Evolutionary conservation across 2,888 invertebrate species (phyloP).

Genomic region (Ferrisia virgata): DNA sequence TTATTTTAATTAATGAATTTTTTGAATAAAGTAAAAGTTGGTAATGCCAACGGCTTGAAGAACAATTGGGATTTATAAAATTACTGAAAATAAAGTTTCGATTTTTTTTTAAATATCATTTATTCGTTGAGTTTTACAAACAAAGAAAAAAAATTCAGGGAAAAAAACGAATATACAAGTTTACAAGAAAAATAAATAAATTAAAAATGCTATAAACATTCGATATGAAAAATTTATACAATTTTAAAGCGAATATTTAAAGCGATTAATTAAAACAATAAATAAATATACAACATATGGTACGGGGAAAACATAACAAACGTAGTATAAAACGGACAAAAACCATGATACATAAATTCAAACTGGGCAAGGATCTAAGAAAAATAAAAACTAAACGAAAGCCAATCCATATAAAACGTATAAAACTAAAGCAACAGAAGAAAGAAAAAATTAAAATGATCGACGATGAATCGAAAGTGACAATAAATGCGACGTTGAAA

Average conservation of each 20-base stretch:
- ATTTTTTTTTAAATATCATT: neutral
- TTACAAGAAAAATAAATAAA: neutral
- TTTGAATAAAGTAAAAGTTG: no score
- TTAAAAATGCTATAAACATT: slow-evolving; percentile 6
- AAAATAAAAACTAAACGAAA: neutral
- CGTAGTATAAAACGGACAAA: neutral
- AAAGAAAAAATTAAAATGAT: neutral
- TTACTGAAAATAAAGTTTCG: no score
- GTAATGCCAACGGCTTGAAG: no score
- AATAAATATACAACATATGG: neutral
- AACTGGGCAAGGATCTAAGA: neutral
- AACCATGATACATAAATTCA: neutral
- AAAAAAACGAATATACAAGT: neutral
- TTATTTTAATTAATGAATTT: neutral
- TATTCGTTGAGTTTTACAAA: slow-evolving; percentile 8
- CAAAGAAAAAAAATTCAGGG: neutral
- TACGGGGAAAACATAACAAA: slow-evolving; percentile 11
- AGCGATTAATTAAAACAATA: neutral
- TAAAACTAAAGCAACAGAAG: neutral
- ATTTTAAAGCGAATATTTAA: slow-evolving; percentile 21
- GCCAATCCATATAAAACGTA: neutral
- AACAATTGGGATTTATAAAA: no score
- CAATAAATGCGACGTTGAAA: slow-evolving; percentile 2
- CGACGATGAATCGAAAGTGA: neutral
- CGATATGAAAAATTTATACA: neutral